Conservation (phyloP, 2,113 vertebrate species). For the Variabilichromis moorii region DNA sequence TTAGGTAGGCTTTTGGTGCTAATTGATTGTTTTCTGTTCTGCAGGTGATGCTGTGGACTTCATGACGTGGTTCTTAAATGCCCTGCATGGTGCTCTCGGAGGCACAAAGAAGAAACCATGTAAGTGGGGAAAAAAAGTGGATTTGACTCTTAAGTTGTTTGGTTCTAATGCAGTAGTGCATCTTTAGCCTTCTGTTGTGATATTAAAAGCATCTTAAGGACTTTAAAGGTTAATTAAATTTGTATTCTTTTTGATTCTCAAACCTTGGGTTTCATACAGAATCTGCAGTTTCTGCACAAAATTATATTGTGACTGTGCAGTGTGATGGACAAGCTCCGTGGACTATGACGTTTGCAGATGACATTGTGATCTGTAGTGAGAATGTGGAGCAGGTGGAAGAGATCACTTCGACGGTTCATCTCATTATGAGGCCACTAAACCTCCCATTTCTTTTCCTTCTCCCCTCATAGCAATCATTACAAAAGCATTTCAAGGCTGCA, state of each 20-base stretch:
- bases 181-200: not conserved
- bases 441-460: not conserved
- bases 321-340: not conserved
- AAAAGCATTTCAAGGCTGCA: slow-evolving; percentile 93
- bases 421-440: not conserved
- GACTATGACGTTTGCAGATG: not conserved
- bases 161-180: not conserved
- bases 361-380: not conserved
- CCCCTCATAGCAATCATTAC: slow-evolving; percentile 80
- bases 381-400: not conserved
- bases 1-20: not conserved
- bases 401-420: not conserved
- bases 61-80: slow-evolving; percentile 95
- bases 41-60: slow-evolving; percentile 94
- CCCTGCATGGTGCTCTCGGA: slow-evolving; percentile 86
- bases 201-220: not conserved
- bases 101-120: slow-evolving; percentile 93
- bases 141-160: not conserved
- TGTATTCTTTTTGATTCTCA: not conserved
- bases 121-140: slow-evolving; percentile 53
- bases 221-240: not conserved
- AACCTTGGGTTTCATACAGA: not conserved
- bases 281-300: not conserved
- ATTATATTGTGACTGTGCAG: not conserved
- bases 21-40: not conserved